Conservation (phyloP, 2,888 invertebrate genomes). For the Lydus trimaculatus region DNA sequence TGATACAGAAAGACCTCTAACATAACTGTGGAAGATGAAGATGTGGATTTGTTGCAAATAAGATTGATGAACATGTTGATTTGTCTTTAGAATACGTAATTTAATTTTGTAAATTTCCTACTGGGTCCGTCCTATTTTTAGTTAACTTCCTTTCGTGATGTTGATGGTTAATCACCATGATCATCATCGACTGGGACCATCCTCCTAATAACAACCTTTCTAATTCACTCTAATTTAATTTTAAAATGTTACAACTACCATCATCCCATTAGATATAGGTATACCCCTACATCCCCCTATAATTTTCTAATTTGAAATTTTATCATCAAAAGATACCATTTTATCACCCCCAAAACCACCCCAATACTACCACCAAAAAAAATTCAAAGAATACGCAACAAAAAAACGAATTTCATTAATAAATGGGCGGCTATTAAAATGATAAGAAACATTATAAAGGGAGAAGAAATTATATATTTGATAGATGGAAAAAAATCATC, state of each 20-base stretch:
- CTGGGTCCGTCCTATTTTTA: too few species aligned
- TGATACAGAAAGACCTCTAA: too few species aligned
- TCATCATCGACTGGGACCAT: not conserved
- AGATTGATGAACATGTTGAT: too few species aligned
- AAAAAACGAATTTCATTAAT: not conserved
- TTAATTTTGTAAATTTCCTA: too few species aligned
- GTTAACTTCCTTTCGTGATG: not conserved
- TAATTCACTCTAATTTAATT: slow-evolving; percentile 8
- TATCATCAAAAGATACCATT: not conserved
- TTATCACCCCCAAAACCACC: not conserved
- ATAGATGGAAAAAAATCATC: not conserved
- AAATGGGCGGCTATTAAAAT: not conserved
- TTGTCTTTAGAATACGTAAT: not conserved
- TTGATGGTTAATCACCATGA: not conserved
- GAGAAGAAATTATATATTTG: too few species aligned
- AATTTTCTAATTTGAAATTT: slow-evolving; percentile 3
- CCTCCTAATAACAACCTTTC: slow-evolving; percentile 9
- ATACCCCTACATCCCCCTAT: not conserved
- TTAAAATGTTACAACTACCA: not conserved
- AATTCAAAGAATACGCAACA: too few species aligned
- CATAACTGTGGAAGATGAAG: too few species aligned
- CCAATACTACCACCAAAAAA: not conserved
- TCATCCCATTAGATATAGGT: not conserved
- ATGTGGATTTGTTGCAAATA: too few species aligned
- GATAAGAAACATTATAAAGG: not conserved